A percentile compares a stretch with the other conserved stretches of the same genome.
Evolutionary conservation across 2,113 vertebrate genomes (phyloP).

Genomic region (Recurvirostra avosetta): DNA sequence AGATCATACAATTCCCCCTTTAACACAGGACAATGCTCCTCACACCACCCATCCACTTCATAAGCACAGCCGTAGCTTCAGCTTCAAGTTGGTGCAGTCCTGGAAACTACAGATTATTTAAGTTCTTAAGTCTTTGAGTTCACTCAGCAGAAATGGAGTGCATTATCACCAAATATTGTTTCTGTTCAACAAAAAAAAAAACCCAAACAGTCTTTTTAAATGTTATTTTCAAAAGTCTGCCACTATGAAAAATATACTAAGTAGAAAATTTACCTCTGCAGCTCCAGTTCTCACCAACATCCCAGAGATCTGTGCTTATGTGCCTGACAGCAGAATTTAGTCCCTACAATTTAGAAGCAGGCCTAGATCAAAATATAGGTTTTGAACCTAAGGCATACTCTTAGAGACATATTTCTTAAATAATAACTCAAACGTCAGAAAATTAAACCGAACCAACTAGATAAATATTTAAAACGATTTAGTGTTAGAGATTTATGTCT

Average conservation of each 20-base stretch:
- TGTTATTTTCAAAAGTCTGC: neutral
- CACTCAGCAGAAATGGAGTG: neutral
- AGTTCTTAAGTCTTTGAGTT: neutral
- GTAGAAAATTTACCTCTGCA: neutral
- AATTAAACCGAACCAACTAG: neutral
- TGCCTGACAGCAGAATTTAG: neutral
- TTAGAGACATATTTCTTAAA: neutral
- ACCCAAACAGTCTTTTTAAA: neutral
- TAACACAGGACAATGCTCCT: neutral
- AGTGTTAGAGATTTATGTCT: neutral
- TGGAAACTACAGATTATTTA: neutral
- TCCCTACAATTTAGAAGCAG: neutral
- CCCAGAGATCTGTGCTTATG: neutral
- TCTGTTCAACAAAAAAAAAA: neutral
- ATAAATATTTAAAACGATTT: constrained; percentile 16
- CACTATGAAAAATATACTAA: neutral
- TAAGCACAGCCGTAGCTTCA: neutral
- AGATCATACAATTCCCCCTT: neutral
- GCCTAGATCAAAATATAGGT: neutral
- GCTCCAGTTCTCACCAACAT: neutral
- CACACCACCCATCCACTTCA: neutral
- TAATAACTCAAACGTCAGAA: neutral
- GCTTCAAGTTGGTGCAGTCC: neutral
- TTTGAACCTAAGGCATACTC: neutral
- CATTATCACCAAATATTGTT: neutral